Conservation (phyloP, 2,888 invertebrate genomes). For the Hypsopygia costalis region DNA sequence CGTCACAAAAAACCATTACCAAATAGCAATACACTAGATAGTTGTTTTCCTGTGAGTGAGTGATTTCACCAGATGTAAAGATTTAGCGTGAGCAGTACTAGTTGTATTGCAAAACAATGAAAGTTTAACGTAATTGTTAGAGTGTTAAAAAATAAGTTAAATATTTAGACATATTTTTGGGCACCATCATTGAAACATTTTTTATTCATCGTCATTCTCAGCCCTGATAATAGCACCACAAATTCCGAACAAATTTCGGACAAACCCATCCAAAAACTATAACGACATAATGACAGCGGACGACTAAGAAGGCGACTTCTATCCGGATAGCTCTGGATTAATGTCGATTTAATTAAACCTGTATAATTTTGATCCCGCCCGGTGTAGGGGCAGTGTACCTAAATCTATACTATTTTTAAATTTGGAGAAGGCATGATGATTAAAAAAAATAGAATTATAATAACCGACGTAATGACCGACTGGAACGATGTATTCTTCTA, state of each 20-base stretch:
- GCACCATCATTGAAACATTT: neutral
- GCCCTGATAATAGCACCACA: constrained; percentile 38
- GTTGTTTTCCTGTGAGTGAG: no score
- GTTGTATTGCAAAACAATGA: no score
- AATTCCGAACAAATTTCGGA: constrained; percentile 51
- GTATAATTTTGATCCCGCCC: constrained; percentile 64
- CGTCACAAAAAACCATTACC: no score
- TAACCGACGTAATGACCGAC: no score
- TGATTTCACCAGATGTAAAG: no score
- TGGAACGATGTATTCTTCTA: no score
- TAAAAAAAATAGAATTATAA: no score
- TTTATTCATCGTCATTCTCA: constrained; percentile 16
- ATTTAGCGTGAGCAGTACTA: no score
- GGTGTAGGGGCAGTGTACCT: constrained; percentile 31
- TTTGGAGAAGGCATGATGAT: constrained; percentile 27
- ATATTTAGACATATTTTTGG: no score
- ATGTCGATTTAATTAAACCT: constrained; percentile 78
- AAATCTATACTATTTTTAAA: constrained; percentile 17
- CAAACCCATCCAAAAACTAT: constrained; percentile 53
- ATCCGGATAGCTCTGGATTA: constrained; percentile 66
- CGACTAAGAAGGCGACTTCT: constrained; percentile 52
- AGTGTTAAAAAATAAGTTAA: no score
- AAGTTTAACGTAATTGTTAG: no score
- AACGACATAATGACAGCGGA: constrained; percentile 73
- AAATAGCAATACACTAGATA: no score